These are phyloP conservation scores for Scolopax rusticola DNA, from an alignment of 2,797 vertebrate genomes.

Conservation along the genomic window DNA sequence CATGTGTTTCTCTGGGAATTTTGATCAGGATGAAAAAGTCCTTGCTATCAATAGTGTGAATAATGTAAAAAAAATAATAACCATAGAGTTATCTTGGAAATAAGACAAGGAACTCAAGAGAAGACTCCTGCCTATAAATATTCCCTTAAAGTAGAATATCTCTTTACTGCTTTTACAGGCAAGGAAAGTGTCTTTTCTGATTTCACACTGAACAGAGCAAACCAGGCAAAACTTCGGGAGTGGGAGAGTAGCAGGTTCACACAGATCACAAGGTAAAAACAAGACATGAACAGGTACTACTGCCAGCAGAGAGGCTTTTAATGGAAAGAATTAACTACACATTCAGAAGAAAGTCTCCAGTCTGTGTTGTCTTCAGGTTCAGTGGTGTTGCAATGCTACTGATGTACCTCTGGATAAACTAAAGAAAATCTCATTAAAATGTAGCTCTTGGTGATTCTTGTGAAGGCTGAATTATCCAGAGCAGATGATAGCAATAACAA, in stretches of 20 bases:
- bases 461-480: neutral
- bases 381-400: neutral
- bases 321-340: neutral
- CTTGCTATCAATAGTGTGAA: neutral
- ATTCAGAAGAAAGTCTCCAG: neutral
- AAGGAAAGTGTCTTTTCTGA: neutral
- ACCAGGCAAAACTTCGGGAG: neutral
- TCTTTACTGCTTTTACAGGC: neutral
- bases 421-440: slow-evolving; percentile 33
- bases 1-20: neutral
- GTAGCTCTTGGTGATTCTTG: slow-evolving; percentile 21
- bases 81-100: neutral
- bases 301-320: neutral
- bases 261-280: neutral
- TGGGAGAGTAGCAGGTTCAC: neutral
- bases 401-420: neutral
- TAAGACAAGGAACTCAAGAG: neutral
- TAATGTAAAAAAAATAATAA: neutral
- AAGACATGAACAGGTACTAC: neutral
- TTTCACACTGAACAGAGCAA: neutral
- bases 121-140: neutral
- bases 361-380: neutral
- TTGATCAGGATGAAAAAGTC: neutral
- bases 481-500: neutral
- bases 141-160: neutral